Evolutionary conservation across 2,888 invertebrate species (phyloP), one percentile per base, ranked within the genome.

Genomic region (Acanthosoma haemorrhoidale): DNA sequence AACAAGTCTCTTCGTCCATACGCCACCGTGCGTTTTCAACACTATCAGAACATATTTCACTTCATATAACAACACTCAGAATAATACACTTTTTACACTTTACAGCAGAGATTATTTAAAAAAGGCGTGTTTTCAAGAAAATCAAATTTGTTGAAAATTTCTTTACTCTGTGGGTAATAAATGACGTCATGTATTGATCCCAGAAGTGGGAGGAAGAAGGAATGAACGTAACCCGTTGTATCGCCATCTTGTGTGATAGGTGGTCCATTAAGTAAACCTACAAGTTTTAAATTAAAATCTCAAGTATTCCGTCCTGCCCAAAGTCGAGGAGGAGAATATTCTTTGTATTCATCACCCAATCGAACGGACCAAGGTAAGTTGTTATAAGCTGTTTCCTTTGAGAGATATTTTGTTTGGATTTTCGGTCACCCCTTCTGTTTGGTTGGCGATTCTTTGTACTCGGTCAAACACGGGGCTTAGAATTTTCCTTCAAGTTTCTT

Each of bases 311-410:
- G 78, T 77, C 78, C 77, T 77, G 77, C 39, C 75, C 75, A 78
- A 78, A 76, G 79, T 79, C 79, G 76, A 79, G 77, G 79, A 79
- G 80, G 80, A 80, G 78, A 79, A 76, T 78, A 78, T 84, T 84
- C 85, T 85, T 83, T 84, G 82, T 84, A 84, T 83, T 83, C 82
- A 84, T 82, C 83, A 87, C 85, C 85, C 85, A 87, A 85, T 86
- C 85, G 88, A 86, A 88, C 88, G 88, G 87, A 89, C 89, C 88
- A 87, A 88, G 88, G 89, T 89, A 85, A 79, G 78, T 79, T 76
- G 76, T 73, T 72, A 60, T 59, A 31, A 36, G 41, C 32, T 32
- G 34, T 16, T 67, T 73, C 8, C 66, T 38, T 69, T 25, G 16
- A 5, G 4, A 60, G 25, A 18, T 29, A 32, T 34, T 67, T 31